Evolutionary conservation across 92 coral and sea anemone species (phyloP).

Genomic region (Porites evermanni): DNA sequence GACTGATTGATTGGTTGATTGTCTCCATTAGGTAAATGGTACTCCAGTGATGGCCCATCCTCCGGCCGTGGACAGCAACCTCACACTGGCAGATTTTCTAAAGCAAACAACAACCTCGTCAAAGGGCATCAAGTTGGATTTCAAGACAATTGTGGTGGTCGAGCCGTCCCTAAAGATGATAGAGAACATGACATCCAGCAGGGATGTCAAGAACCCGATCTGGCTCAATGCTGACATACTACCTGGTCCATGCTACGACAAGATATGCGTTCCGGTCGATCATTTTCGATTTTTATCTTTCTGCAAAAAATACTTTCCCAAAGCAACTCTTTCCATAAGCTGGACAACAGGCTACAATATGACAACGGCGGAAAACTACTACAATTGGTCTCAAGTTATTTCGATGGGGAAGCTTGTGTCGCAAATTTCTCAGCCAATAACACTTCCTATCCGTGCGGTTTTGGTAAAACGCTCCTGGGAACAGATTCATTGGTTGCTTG

Average conservation of each 20-base stretch:
- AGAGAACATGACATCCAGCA: constrained; percentile 44
- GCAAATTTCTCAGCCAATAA: constrained; percentile 71
- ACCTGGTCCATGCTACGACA: constrained; percentile 77
- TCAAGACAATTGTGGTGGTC: constrained; percentile 80
- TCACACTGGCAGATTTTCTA: constrained; percentile 35
- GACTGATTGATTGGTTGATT: not conserved
- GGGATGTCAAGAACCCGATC: constrained; percentile 60
- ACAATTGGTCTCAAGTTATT: constrained; percentile 72
- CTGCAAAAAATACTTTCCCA: constrained; percentile 70
- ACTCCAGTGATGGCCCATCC: constrained; percentile 98
- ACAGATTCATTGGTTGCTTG: constrained; percentile 80
- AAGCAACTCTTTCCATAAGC: constrained; percentile 79
- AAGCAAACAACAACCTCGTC: constrained; percentile 9
- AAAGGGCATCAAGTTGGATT: constrained; percentile 88
- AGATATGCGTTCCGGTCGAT: constrained; percentile 76
- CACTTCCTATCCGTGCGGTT: constrained; percentile 88
- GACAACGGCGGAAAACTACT: constrained; percentile 43
- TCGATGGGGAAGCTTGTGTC: constrained; percentile 77
- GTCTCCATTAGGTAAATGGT: constrained; percentile 35
- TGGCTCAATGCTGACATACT: constrained; percentile 93
- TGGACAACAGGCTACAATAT: constrained; percentile 81
- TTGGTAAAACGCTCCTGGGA: constrained; percentile 69
- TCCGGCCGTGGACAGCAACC: constrained; percentile 83
- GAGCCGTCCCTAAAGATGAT: constrained; percentile 76
- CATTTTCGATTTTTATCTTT: constrained; percentile 63